Evolutionary conservation across 2,797 vertebrate species (phyloP), one percentile per base, ranked within the genome.

Genomic region (Amazona ochrocephala): DNA sequence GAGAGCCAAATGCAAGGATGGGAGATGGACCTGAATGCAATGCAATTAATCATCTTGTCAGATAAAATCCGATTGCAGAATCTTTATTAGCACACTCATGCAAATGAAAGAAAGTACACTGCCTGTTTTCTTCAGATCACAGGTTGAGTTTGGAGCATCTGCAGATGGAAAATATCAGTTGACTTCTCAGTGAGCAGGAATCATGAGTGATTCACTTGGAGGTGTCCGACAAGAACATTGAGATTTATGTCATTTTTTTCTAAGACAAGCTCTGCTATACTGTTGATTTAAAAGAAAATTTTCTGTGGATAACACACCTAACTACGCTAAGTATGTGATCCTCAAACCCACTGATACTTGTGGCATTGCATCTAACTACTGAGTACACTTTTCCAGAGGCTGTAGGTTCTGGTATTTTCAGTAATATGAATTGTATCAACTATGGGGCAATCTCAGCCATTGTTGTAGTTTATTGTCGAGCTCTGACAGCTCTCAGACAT

Each of bases 61-160:
- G 93, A 90, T 92, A 86, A 94, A 78, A 90, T 51, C 42, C 7
- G 5, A 3, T 56, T 87, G 62, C 79, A 87, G 92, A 82, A 93
- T 72, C 75, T 66, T 54, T 75, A 51, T 90, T 89, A 73, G 64
- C 37, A 84, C 62, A 48, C 8, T 48, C 44, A 80, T 89, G 72
- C 58, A 89, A 94, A 67, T 3, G 13, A 83, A 75, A 48, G 48
- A 48, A 48, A 88, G 14, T n/a, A 56, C 34, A 39, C 20, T 78
- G 77, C 53, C 41, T 70, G 73, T 84, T 90, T 80, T 86, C 84
- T 89, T 84, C 77, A 94, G 75, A 74, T 22, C 37, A 17, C 50
- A 84, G 41, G 21, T 4, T 80, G 68, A 84, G 58, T 86, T 82
- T 50, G 92, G 54, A 85, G 58, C 54, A 71, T 56, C 76, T 56